These are phyloP conservation scores for Ormyrus thymus DNA, from an alignment of 2,888 invertebrate genomes.

Conservation along the genomic window DNA sequence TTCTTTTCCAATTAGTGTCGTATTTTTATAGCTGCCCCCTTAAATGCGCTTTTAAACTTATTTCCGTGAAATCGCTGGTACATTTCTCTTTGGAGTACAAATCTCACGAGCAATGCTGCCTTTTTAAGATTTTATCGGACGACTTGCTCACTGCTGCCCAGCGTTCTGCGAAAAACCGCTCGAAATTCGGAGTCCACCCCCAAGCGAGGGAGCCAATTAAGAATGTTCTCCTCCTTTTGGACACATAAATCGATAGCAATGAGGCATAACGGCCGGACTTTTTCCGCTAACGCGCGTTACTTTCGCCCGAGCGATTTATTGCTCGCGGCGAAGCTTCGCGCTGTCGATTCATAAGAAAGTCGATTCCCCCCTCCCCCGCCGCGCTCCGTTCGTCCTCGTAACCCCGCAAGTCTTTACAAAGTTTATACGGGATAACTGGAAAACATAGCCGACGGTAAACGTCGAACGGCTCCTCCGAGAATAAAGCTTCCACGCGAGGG, in stretches of 20 bases:
- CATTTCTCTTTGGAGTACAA: too few species aligned
- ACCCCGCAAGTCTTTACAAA: slow-evolving; percentile 58
- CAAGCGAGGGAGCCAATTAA: too few species aligned
- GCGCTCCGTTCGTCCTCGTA: not conserved
- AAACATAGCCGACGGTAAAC: slow-evolving; percentile 54
- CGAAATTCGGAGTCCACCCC: too few species aligned
- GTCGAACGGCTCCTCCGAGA: slow-evolving; percentile 53
- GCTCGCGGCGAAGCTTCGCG: slow-evolving; percentile 11
- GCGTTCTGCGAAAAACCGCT: too few species aligned
- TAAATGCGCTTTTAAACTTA: too few species aligned
- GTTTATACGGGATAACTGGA: slow-evolving; percentile 58
- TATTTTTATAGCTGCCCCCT: too few species aligned
- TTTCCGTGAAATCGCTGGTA: too few species aligned
- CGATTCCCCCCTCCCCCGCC: not conserved
- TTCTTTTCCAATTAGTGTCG: too few species aligned
- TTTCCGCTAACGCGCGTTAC: slow-evolving; percentile 39
- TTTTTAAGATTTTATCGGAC: too few species aligned
- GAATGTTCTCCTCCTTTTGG: too few species aligned
- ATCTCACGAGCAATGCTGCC: too few species aligned
- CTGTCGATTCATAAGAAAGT: slow-evolving; percentile 28
- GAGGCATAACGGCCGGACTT: slow-evolving; percentile 21
- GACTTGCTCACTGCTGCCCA: too few species aligned
- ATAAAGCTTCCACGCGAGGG: slow-evolving; percentile 39
- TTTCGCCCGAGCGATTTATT: slow-evolving; percentile 28
- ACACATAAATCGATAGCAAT: slow-evolving; percentile 19